Conservation (phyloP, 2,113 vertebrate genomes). For the Gnathochromis pfefferi region DNA sequence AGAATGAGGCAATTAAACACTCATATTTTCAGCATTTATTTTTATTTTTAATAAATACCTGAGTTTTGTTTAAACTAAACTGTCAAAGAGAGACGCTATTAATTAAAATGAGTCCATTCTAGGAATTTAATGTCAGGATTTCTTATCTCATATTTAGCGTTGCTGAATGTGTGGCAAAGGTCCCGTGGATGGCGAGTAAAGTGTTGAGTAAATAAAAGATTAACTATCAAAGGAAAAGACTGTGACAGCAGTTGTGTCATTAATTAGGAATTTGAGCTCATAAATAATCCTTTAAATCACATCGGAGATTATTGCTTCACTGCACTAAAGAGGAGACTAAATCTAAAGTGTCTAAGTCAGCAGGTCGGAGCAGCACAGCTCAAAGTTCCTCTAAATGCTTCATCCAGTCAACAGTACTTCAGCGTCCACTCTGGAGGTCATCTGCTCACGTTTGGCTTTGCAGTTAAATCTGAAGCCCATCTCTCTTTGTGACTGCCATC, state of each 20-base stretch:
- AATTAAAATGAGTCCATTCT: not conserved
- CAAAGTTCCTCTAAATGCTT: not conserved
- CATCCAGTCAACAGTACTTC: not conserved
- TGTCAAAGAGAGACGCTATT: rapidly evolving
- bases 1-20: not conserved
- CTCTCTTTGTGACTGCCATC: not conserved
- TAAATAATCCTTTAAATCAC: not conserved
- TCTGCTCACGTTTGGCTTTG: not conserved
- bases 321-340: not conserved
- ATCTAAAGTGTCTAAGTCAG: not conserved
- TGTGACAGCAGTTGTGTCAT: rapidly evolving
- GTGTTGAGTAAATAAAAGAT: not conserved
- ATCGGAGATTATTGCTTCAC: not conserved
- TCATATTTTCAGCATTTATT: not conserved
- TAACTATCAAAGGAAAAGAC: not conserved
- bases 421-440: not conserved
- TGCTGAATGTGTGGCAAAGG: not conserved
- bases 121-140: not conserved
- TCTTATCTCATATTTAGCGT: not conserved
- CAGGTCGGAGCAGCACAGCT: not conserved
- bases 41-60: rapidly evolving
- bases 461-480: not conserved
- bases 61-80: not conserved
- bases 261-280: not conserved
- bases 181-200: not conserved